Conservation (phyloP, 2,888 invertebrate genomes). For the Trichopria drosophilae region DNA sequence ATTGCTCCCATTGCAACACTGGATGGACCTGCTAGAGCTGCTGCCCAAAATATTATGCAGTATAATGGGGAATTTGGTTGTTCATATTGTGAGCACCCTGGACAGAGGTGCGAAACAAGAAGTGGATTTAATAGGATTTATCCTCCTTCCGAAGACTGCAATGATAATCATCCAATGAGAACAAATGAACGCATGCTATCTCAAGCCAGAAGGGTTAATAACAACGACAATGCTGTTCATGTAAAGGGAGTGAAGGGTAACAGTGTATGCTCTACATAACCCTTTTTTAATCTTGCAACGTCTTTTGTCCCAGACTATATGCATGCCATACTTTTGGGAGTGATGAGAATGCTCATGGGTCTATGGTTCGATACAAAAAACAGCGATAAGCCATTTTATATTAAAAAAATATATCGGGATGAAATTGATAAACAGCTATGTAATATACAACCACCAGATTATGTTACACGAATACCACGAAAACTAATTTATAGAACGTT, state of each 20-base stretch:
- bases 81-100: constrained; percentile 10
- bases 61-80: constrained; percentile 19
- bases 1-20: constrained; percentile 26
- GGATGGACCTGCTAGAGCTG: constrained; percentile 23
- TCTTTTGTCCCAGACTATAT: too few species aligned
- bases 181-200: constrained; percentile 5
- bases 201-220: background rate
- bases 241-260: too few species aligned
- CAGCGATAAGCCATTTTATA: constrained; percentile 4
- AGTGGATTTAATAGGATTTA: constrained; percentile 10
- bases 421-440: background rate
- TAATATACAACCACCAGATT: constrained; percentile 1
- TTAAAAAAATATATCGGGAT: background rate
- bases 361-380: constrained; percentile 6
- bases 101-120: background rate
- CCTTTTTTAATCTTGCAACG: too few species aligned
- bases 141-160: background rate
- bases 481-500: background rate
- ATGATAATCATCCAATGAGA: background rate
- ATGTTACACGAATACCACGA: constrained; percentile 8
- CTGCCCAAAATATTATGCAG: constrained; percentile 16
- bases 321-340: too few species aligned
- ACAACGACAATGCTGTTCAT: too few species aligned
- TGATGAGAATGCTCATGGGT: too few species aligned
- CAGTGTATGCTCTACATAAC: too few species aligned